Evolutionary conservation across 2,797 vertebrate species (phyloP), one percentile per base, ranked within the genome.

Genomic region (Sparidentex hasta): DNA sequence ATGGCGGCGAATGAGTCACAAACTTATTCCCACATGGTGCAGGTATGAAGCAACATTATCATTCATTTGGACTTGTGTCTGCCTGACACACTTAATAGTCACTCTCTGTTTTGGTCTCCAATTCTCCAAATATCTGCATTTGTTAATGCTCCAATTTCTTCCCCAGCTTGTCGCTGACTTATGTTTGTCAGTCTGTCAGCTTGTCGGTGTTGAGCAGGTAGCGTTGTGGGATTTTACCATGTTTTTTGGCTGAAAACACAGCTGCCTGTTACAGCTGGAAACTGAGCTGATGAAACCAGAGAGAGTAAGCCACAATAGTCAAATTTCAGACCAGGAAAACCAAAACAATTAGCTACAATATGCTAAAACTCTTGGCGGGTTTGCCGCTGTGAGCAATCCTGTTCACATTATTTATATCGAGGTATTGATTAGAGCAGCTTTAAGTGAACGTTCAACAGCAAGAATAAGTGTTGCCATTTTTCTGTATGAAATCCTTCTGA

Each of bases 381-480:
- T 50, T 50, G 7, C 18, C 47, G 47, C 38, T 20, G 48, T 16
- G 8, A 61, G 56, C 20, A 33, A 38, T 20, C 38, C 16, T 3
- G 25, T 61, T 3, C 52, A 56, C 12, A 12, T 66, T 25, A 25
- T 41, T 43, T 43, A 51, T 20, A 43, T 9, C 25, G 2, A 56
- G 21, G 33, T 61, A 44, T 59, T 44, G 47, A 66, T 66, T 14
- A 52, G 23, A 75, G 33, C 33, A 50, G 52, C 54, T 59, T 38
- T 48, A 20, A 57, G 48, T 4, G 17, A 65, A 63, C 55, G 11
- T 74, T 52, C 62, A 27, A 27, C 55, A 20, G 11, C 13, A 21
- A 46, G 25, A 46, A 52, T 70, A 20, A 69, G 38, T 43, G 2
- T 64, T 66, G 66, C 48, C 41, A 41, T 71, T 63, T 23, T 16